Evolutionary conservation across 2,113 vertebrate genomes (phyloP).

Genomic region (Crypturellus undulatus): DNA sequence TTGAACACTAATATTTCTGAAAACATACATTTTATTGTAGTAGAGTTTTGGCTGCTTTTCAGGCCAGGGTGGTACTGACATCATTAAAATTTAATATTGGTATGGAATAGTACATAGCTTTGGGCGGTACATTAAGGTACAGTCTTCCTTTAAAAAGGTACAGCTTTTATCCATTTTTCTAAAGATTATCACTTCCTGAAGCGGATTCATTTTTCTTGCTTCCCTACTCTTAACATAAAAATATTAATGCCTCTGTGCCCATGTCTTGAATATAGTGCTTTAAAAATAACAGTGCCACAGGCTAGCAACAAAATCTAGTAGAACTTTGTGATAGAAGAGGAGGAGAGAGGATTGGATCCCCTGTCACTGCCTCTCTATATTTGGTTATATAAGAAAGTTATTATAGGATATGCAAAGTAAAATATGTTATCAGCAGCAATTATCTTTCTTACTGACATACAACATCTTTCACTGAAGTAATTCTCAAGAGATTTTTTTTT

Average conservation of each 20-base stretch:
- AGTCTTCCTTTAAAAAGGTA: not conserved
- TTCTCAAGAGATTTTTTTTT: not conserved
- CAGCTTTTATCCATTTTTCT: rapidly evolving
- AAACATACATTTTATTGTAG: not conserved
- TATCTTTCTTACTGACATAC: not conserved
- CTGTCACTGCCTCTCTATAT: not conserved
- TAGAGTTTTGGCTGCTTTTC: not conserved
- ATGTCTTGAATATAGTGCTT: not conserved
- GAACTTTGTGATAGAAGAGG: not conserved
- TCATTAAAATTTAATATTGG: not conserved
- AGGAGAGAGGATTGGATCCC: not conserved
- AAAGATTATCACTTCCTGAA: not conserved
- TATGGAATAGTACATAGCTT: not conserved
- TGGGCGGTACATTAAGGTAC: not conserved
- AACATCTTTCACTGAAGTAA: not conserved
- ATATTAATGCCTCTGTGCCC: not conserved
- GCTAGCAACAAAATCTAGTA: not conserved
- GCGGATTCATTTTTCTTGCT: not conserved
- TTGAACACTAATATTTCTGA: not conserved
- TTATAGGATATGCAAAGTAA: not conserved
- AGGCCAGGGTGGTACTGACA: not conserved
- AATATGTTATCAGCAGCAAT: not conserved
- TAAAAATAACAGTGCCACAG: not conserved
- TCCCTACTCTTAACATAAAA: not conserved
- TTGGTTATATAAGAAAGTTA: not conserved